A percentile compares a stretch with the other conserved stretches of the same genome.
These are phyloP conservation scores for Heteractis magnifica DNA, from an alignment of 92 coral and sea anemone genomes.

Conservation along the genomic window DNA sequence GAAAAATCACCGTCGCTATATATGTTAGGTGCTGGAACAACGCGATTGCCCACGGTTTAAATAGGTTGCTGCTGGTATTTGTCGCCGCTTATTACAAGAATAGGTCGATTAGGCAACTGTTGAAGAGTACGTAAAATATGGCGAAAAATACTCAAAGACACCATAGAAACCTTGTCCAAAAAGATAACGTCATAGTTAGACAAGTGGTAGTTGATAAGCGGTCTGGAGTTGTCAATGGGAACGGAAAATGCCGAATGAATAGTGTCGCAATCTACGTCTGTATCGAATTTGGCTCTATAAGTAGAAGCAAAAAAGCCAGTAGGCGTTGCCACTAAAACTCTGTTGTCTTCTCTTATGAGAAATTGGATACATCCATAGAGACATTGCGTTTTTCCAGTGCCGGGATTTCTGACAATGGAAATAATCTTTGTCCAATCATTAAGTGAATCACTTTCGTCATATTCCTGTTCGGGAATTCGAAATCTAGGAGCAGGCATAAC, in stretches of 20 bases:
- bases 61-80: constrained; percentile 35
- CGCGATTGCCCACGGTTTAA: background rate
- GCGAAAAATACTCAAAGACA: constrained; percentile 25
- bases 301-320: constrained; percentile 29
- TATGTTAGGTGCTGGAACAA: background rate
- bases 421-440: constrained; percentile 32
- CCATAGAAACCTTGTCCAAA: constrained; percentile 38
- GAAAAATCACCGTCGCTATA: constrained; percentile 12
- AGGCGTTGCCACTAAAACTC: no score
- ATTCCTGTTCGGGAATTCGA: constrained; percentile 2
- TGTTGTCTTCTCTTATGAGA: constrained; percentile 4
- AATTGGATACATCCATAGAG: constrained; percentile 26
- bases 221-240: constrained; percentile 22
- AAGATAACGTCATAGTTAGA: constrained; percentile 30
- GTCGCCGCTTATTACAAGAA: no score
- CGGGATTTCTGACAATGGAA: constrained; percentile 25
- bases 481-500: no score
- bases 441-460: background rate
- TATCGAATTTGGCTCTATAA: constrained; percentile 28
- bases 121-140: no score
- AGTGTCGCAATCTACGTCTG: no score
- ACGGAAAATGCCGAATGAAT: constrained; percentile 22
- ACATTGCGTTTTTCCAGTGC: constrained; percentile 41
- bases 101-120: constrained; percentile 25
- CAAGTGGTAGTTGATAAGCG: constrained; percentile 27